Base-by-base conservation (phyloP, 1,140 invertebrate species). In the Drosophila trapezifrons region DNA sequence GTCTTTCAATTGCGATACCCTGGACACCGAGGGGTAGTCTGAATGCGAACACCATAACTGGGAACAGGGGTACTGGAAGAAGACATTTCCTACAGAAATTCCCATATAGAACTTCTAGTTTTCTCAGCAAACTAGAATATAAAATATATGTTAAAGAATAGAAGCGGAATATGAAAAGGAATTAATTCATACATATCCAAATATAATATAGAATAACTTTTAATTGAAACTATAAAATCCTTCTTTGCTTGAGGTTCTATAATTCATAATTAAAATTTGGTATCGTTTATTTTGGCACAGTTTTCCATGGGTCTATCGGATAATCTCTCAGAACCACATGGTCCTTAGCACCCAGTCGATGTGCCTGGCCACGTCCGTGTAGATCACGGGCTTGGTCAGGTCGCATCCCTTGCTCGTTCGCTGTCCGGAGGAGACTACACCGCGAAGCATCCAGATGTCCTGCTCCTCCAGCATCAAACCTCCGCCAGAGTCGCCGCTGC, bases 401-500 rank as follows among this genome's bases (percentile, higher is more conserved):
- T 92, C 78, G 49, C 92, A 92, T 0, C 56, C 38, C 51, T 62
- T 63, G 25, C 54, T 29, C 12, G 54, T 38, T 15, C 17, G 32
- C 27, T 75, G 73, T 22, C 78, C 72, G 10, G 76, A 77, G 0
- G 92, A 91, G 0, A 92, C 82, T 5, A 92, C 74, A 43, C 90
- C 92, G 4, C 92, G 73, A 18, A 92, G 62, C 58, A 79, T 46
- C 92, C 92, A 92, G 15, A 78, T 62, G 10, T 74, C 57, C 18
- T 84, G 62, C 17, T 76, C 66, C 56, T 86, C 63, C 6, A 92
- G 27, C 76, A 92, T 90, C 0, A 92, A 78, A 0, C 85, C 90
- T 1, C 85, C 83, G 2, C 91, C 92, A 2, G 84, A 91, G 55
- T 92, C 92, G 5, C 92, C 92, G 4, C 69, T 87, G 45, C 92